Conservation (phyloP, 2,797 vertebrate species). For the Percopsis omiscomaycus region DNA sequence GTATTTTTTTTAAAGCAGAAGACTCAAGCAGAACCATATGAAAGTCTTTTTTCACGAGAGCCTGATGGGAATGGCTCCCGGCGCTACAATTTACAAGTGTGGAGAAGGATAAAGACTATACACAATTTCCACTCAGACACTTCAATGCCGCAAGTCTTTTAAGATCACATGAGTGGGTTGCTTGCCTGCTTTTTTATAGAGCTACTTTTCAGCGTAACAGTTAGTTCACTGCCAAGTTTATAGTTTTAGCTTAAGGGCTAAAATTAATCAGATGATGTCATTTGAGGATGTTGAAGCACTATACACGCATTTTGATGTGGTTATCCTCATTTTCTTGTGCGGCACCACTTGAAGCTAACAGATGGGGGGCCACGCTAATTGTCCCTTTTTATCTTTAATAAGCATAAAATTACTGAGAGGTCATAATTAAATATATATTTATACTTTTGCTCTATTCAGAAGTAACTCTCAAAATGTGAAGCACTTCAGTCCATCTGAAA, state of each 20-base stretch:
- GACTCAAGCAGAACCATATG: slow-evolving; percentile 17
- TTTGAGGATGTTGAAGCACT: slow-evolving; percentile 33
- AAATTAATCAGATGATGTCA: slow-evolving; percentile 46
- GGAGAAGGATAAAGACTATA: slow-evolving; percentile 22
- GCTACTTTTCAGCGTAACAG: slow-evolving; percentile 39
- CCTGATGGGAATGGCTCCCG: slow-evolving; percentile 29
- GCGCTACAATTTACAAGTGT: slow-evolving; percentile 50
- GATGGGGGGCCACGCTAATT: slow-evolving; percentile 35
- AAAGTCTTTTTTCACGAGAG: slow-evolving; percentile 58
- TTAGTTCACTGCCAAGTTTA: slow-evolving; percentile 30
- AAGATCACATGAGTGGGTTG: slow-evolving; percentile 33
- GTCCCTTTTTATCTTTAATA: slow-evolving; percentile 63
- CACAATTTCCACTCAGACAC: slow-evolving; percentile 58
- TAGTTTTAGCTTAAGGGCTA: slow-evolving; percentile 14
- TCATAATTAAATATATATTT: too few relatives aligned
- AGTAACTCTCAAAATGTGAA: too few relatives aligned
- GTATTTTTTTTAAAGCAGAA: neutral
- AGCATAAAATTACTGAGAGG: slow-evolving; percentile 24
- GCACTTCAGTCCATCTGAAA: too few relatives aligned
- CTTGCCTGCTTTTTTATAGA: slow-evolving; percentile 17
- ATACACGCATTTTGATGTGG: slow-evolving; percentile 45
- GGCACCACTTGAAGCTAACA: slow-evolving; percentile 27
- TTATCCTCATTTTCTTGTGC: slow-evolving; percentile 29
- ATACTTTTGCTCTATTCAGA: too few relatives aligned
- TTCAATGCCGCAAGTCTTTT: slow-evolving; percentile 24